A percentile compares a stretch with the other conserved stretches of the same genome.
Conservation (phyloP, 2,113 vertebrate genomes). For the Tragulus kanchil region DNA sequence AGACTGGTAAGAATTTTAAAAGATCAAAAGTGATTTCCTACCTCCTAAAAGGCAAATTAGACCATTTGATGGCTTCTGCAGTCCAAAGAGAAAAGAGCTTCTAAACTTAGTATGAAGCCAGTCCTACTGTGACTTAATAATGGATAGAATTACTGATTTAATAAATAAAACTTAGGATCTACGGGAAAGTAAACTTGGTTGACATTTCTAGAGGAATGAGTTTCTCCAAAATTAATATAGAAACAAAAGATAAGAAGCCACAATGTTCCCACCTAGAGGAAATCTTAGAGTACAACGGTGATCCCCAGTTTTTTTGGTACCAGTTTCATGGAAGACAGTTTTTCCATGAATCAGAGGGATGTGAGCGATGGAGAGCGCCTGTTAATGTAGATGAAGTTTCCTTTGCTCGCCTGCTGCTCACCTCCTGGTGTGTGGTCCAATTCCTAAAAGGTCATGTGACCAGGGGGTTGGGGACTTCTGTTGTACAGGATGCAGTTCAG, state of each 20-base stretch:
- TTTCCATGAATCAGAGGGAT: background rate
- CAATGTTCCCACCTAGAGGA: background rate
- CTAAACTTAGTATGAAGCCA: conserved; percentile 60
- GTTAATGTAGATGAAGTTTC: background rate
- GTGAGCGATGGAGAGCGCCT: background rate
- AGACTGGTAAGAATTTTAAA: conserved; percentile 22
- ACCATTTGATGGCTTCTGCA: background rate
- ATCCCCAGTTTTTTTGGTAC: background rate
- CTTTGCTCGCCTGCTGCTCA: background rate
- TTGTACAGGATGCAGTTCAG: background rate
- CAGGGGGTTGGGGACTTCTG: background rate
- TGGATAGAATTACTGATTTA: conserved; percentile 34
- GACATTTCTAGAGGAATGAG: background rate
- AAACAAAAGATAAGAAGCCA: conserved; percentile 1
- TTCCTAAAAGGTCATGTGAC: background rate
- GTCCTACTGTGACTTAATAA: conserved; percentile 41
- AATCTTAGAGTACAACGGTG: background rate
- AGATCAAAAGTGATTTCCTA: conserved; percentile 33
- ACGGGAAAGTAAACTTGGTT: background rate
- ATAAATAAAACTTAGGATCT: background rate
- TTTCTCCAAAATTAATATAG: background rate
- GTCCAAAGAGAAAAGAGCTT: conserved; percentile 5
- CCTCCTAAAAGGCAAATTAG: conserved; percentile 30
- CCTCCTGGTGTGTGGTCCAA: background rate
- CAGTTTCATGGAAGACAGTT: background rate